These are phyloP conservation scores for Eubasilissa regina DNA, from an alignment of 1,140 invertebrate genomes.

Conservation along the genomic window DNA sequence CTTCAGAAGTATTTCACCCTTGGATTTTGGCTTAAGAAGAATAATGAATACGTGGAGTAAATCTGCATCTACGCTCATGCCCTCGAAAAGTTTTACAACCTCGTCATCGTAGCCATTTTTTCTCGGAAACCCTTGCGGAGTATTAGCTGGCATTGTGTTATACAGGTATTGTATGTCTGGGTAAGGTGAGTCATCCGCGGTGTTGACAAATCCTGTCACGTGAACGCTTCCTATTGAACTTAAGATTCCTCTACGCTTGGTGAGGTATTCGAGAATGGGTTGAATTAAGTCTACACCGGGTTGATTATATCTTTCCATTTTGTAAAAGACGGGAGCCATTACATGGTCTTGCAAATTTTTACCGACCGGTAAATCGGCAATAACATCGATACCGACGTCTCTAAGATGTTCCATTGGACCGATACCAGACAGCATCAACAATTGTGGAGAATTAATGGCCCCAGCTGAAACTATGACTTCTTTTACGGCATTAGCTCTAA, in stretches of 20 bases:
- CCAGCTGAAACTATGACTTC: slow-evolving; percentile 80
- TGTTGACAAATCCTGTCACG: slow-evolving; percentile 64
- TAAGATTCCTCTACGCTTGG: slow-evolving; percentile 59
- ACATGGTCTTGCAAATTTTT: slow-evolving; percentile 80
- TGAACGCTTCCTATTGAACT: slow-evolving; percentile 64
- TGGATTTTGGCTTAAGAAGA: no score
- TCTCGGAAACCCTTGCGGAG: no score
- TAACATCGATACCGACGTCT: slow-evolving; percentile 71
- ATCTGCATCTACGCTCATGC: no score
- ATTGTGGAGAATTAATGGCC: slow-evolving; percentile 73
- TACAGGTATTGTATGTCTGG: slow-evolving; percentile 67
- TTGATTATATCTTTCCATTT: neutral
- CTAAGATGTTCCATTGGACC: slow-evolving; percentile 79
- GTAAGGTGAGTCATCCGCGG: slow-evolving; percentile 58
- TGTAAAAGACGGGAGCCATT: slow-evolving; percentile 27
- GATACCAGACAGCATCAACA: slow-evolving; percentile 83
- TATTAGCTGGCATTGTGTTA: slow-evolving; percentile 58
- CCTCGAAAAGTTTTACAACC: no score
- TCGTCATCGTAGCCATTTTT: no score
- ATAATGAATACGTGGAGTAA: no score
- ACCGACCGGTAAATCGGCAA: slow-evolving; percentile 77
- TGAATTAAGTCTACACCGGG: neutral
- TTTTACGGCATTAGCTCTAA: slow-evolving; percentile 71
- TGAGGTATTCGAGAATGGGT: slow-evolving; percentile 6
- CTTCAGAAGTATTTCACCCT: no score